Base-by-base conservation (phyloP, 2,797 vertebrate species). In the Peromyscus nudipes region DNA sequence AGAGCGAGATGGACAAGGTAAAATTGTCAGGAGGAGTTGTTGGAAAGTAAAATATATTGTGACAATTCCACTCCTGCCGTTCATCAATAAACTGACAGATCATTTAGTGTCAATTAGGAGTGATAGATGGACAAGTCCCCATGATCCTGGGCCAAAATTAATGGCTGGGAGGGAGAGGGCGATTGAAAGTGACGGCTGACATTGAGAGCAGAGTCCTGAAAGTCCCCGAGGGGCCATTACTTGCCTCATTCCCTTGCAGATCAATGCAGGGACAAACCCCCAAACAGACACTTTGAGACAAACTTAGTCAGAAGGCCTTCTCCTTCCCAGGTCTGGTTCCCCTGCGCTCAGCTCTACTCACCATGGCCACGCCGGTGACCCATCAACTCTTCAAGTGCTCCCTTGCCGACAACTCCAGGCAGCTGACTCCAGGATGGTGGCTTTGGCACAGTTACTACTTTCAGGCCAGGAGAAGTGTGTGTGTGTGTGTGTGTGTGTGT, bases 71-170 rank as follows among this genome's bases (percentile, higher is more conserved):
- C 99, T 99, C 99, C 99, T 99, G 99, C 99, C 99, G 99, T 99
- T 99, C 99, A 99, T 99, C 99, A 99, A 99, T 99, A 99, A 99
- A 99, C 99, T 99, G 99, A 99, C 99, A 99, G 99, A 99, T 99
- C 99, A 99, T 99, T 99, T 99, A 99, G 99, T 99, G 99, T 99
- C 99, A 99, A 99, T 99, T 99, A 99, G 99, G 99, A 99, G 99
- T 99, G 99, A 99, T 99, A 99, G 99, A 99, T 99, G 99, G 99
- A 99, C 99, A 99, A 99, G 99, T 99, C 99, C 99, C 96, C 99
- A 99, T 99, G 99, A 99, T 99, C 99, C 99, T 99, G 99, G 99
- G 99, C 99, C 99, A 99, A 99, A 99, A 99, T 99, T 99, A 99
- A 99, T 99, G 99, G 99, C 99, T 98, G 99, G 99, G 99, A 99